Percentiles rank a stretch among this genome's conserved stretches.
Conservation (phyloP, 2,113 vertebrate genomes). For the Reinhardtius hippoglossoides region DNA sequence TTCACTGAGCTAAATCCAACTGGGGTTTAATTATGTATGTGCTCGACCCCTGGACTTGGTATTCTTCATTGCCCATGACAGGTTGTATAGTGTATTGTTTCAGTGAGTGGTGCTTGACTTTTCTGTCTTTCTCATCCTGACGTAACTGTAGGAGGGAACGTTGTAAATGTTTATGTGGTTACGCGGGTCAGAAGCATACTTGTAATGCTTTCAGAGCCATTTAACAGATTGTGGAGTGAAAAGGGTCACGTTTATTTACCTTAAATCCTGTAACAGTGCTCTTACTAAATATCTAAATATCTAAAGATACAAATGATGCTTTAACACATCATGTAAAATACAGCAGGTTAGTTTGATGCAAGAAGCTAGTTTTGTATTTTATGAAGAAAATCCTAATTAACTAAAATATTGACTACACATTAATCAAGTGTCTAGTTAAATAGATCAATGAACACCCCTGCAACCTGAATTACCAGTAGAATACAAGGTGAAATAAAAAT, state of each 20-base stretch:
- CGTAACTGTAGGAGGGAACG: constrained; percentile 22
- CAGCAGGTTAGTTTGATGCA: background rate
- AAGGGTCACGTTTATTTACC: background rate
- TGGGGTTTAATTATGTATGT: constrained; percentile 65
- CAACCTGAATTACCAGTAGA: background rate
- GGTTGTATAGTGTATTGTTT: constrained; percentile 32
- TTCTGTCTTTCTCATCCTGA: constrained; percentile 23
- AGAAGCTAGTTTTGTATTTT: background rate
- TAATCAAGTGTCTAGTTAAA: background rate
- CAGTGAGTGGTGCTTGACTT: constrained; percentile 46
- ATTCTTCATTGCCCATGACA: constrained; percentile 47
- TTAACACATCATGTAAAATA: background rate
- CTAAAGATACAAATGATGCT: background rate
- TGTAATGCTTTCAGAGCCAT: background rate
- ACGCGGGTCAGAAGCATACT: constrained; percentile 12
- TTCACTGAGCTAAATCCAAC: constrained; percentile 70
- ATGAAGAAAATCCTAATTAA: background rate
- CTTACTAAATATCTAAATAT: constrained; percentile 1
- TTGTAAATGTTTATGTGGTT: background rate
- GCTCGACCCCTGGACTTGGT: constrained; percentile 47
- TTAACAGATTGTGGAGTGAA: background rate
- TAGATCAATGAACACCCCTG: background rate
- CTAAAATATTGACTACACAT: background rate
- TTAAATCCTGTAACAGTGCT: background rate
- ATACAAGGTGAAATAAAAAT: background rate